Evolutionary conservation across 1,140 invertebrate species (phyloP), one percentile per base, ranked within the genome.

Genomic region (Drosophila azteca): DNA sequence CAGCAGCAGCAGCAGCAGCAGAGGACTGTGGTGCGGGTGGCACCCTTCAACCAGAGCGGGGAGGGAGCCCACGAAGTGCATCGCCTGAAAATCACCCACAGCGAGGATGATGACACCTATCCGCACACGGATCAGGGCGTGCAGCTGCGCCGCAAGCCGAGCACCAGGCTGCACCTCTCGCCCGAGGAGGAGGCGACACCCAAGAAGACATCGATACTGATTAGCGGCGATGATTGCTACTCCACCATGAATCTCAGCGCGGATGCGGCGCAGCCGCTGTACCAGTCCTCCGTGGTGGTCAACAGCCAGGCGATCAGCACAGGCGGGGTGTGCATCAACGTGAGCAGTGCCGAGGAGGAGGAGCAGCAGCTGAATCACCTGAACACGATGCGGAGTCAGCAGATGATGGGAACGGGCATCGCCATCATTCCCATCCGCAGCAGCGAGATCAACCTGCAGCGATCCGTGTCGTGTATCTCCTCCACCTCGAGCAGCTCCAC

Each of bases 131-230:
- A 68, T 45, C 26, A 48, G 45, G 55, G 59, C 1, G 50, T 66
- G 58, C 70, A 88, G 3, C 58, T 70, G 13, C 65, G 83, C 11
- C 59, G 78, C 11, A 54, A 50, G 24, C 53, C 63, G 17, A 49
- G 53, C 15, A 65, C 65, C 3, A 24, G 55, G 6, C 39, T 51
- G 13, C 57, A 31, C 3, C 15, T 51, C 3, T 11, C 22, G 55
- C 35, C 50, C 17, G 55, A 57, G 43, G 68, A 60, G 59, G 80
- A 76, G 49, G 84, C 66, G 17, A 73, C 85, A 53, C 93, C 94
- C 60, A 93, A 94, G 82, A 94, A 95, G 91, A 96, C 95, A 4
- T 96, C 95, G 6, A 96, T 96, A 70, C 91, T 95, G 90, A 96
- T 96, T 60, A 96, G 94, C 78, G 95, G 95, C 5, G 95, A 96